These are phyloP conservation scores for Sitta carolinensis DNA, from an alignment of 2,797 vertebrate species.

Conservation along the genomic window DNA sequence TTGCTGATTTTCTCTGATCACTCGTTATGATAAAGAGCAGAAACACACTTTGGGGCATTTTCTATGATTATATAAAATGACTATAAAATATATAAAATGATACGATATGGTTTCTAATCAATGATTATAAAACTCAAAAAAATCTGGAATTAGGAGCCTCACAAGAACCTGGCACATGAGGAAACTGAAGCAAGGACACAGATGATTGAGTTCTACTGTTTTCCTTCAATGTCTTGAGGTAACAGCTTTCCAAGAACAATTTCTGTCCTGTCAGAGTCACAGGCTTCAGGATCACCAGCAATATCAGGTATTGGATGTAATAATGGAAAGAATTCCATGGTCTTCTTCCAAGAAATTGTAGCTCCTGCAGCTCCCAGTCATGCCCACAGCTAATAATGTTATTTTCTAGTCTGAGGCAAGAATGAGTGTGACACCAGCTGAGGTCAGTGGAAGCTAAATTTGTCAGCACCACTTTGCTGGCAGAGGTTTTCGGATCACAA, in stretches of 20 bases:
- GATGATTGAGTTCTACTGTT: neutral
- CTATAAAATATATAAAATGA: neutral
- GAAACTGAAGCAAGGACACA: neutral
- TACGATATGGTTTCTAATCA: neutral
- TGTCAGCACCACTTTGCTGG: neutral
- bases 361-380: neutral
- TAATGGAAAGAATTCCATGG: neutral
- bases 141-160: neutral
- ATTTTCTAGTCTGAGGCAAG: neutral
- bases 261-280: neutral
- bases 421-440: neutral
- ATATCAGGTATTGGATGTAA: neutral
- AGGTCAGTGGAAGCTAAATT: neutral
- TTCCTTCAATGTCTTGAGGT: neutral
- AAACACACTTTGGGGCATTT: neutral
- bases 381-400: neutral
- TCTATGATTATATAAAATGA: neutral
- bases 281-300: neutral
- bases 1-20: neutral
- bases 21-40: neutral
- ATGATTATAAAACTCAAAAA: neutral
- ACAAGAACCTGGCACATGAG: neutral
- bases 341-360: neutral
- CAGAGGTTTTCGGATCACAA: neutral
- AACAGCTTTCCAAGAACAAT: neutral